Conservation (phyloP, 2,888 invertebrate species). For the Rhogogaster chlorosoma region DNA sequence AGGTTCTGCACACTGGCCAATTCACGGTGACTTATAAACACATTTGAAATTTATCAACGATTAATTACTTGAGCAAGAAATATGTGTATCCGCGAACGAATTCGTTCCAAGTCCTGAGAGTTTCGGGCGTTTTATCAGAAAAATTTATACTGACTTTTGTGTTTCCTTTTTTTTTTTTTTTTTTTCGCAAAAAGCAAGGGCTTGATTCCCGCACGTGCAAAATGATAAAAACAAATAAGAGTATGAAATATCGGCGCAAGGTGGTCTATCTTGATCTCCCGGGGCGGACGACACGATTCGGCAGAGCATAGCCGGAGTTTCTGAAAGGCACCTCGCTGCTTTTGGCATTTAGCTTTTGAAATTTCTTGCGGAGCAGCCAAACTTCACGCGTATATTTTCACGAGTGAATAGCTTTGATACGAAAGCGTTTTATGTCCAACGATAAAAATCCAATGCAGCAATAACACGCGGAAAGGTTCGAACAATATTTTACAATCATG, state of each 20-base stretch:
- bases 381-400: background rate
- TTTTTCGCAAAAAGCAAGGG: background rate
- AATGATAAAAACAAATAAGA: conserved; percentile 47
- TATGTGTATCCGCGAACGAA: background rate
- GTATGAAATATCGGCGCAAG: conserved; percentile 47
- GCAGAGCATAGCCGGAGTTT: conserved; percentile 18
- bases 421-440: conserved; percentile 39
- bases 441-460: conserved; percentile 44
- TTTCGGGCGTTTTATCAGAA: background rate
- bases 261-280: conserved; percentile 50
- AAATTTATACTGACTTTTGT: conserved; percentile 12
- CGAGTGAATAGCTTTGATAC: conserved; percentile 44
- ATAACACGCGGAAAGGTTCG: background rate
- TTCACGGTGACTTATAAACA: background rate
- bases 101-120: background rate
- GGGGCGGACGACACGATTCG: conserved; percentile 29
- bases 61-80: background rate
- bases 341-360: background rate
- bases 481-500: conserved; percentile 41
- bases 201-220: conserved; percentile 29
- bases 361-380: conserved; percentile 5
- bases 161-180: background rate
- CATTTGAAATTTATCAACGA: background rate
- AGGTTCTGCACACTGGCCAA: background rate
- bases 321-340: background rate